Conservation (phyloP, 2,888 invertebrate species). For the Habroteleia sp. region DNA sequence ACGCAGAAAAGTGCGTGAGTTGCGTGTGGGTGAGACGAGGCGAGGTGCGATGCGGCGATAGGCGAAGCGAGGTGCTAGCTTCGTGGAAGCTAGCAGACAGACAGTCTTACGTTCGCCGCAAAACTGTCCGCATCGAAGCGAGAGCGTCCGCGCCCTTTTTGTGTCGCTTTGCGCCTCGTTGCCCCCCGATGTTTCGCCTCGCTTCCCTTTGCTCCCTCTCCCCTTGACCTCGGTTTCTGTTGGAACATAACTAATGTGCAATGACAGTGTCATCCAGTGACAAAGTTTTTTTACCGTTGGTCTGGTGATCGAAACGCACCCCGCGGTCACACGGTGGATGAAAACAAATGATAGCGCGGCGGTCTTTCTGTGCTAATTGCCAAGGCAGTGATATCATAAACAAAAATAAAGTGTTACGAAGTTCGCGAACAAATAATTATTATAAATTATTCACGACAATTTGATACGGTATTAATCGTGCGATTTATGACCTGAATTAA, state of each 20-base stretch:
- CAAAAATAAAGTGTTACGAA: too few species aligned
- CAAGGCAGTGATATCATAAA: too few species aligned
- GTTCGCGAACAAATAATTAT: too few species aligned
- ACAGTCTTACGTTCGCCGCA: slow-evolving; percentile 63
- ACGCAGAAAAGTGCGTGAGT: slow-evolving; percentile 53
- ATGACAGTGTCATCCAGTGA: slow-evolving; percentile 5
- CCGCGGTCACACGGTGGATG: too few species aligned
- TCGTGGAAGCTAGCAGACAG: slow-evolving; percentile 59
- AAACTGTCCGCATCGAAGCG: slow-evolving; percentile 58
- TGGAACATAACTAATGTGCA: neutral
- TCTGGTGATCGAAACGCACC: too few species aligned
- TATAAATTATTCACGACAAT: too few species aligned
- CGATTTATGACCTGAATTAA: too few species aligned
- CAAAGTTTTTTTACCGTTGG: too few species aligned
- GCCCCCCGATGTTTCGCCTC: slow-evolving; percentile 8
- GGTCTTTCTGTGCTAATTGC: too few species aligned
- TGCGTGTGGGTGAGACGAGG: slow-evolving; percentile 49
- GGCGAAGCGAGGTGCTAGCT: slow-evolving; percentile 56
- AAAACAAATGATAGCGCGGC: too few species aligned
- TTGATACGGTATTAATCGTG: too few species aligned
- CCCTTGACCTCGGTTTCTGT: neutral
- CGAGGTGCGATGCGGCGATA: slow-evolving; percentile 43
- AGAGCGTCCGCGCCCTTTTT: slow-evolving; percentile 38
- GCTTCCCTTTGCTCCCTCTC: neutral
- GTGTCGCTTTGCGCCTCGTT: slow-evolving; percentile 43